These are phyloP conservation scores for Scaptomyza montana DNA, from an alignment of 1,140 invertebrate genomes.

Conservation along the genomic window DNA sequence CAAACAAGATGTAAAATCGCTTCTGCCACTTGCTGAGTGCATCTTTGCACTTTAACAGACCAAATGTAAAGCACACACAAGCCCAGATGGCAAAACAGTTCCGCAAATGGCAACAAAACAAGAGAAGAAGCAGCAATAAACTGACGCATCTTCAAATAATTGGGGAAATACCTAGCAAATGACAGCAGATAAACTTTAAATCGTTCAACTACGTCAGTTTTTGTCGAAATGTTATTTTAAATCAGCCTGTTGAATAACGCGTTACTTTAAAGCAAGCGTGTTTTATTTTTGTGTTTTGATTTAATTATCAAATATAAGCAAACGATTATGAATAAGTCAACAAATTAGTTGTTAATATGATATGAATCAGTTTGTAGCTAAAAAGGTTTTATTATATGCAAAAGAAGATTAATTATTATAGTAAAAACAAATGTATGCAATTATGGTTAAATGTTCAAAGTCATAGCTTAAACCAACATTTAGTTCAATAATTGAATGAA, in stretches of 20 bases:
- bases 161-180: slow-evolving; percentile 49
- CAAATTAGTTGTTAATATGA: background rate
- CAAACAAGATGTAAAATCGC: slow-evolving; percentile 11
- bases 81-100: background rate
- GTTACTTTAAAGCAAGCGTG: background rate
- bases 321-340: slow-evolving; percentile 4
- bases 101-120: background rate
- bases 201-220: slow-evolving; percentile 7
- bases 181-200: background rate
- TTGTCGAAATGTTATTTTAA: slow-evolving; percentile 2
- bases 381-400: background rate
- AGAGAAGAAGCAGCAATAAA: slow-evolving; percentile 10
- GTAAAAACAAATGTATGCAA: background rate
- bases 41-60: background rate
- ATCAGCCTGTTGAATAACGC: background rate
- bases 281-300: slow-evolving; percentile 21
- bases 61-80: background rate
- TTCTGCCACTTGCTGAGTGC: background rate
- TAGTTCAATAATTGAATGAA: too few species aligned
- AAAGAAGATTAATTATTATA: background rate
- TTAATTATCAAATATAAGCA: slow-evolving; percentile 21
- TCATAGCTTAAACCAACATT: too few species aligned
- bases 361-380: slow-evolving; percentile 2
- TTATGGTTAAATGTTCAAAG: too few species aligned
- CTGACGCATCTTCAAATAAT: slow-evolving; percentile 46